Conservation (phyloP, 2,888 invertebrate species). For the Saturnia japonica region DNA sequence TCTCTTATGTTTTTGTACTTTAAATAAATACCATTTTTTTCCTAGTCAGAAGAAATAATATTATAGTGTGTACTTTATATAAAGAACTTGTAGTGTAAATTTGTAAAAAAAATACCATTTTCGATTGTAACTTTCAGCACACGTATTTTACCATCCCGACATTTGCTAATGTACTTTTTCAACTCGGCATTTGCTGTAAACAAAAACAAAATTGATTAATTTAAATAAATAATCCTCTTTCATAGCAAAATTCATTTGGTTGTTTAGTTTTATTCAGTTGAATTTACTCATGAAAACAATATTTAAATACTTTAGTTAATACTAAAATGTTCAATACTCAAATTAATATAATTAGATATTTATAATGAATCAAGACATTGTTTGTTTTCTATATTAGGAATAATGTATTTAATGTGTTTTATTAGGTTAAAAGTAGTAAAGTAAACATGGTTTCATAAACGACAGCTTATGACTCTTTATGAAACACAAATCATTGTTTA, state of each 20-base stretch:
- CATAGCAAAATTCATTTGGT: not conserved
- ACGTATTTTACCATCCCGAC: constrained; percentile 90
- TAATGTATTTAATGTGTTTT: not conserved
- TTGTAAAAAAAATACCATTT: constrained; percentile 83
- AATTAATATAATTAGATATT: no score
- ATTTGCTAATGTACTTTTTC: constrained; percentile 90
- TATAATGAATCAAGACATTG: not conserved
- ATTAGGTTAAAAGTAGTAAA: not conserved
- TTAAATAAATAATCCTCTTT: not conserved
- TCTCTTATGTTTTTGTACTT: not conserved
- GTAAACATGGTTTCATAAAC: no score
- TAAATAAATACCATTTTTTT: not conserved
- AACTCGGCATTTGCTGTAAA: constrained; percentile 91
- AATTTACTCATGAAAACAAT: no score
- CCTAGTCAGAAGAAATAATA: not conserved
- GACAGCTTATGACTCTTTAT: not conserved
- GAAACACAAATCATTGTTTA: not conserved
- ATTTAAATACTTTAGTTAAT: no score
- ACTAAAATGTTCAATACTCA: no score
- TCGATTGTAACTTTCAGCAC: constrained; percentile 92
- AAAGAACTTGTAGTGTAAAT: no score
- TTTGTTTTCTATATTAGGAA: not conserved
- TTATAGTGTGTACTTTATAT: no score
- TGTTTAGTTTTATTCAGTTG: not conserved
- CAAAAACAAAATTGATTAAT: constrained; percentile 19